Evolutionary conservation across 2,888 invertebrate species (phyloP).

Genomic region (Rhopalosiphum nymphaeae): DNA sequence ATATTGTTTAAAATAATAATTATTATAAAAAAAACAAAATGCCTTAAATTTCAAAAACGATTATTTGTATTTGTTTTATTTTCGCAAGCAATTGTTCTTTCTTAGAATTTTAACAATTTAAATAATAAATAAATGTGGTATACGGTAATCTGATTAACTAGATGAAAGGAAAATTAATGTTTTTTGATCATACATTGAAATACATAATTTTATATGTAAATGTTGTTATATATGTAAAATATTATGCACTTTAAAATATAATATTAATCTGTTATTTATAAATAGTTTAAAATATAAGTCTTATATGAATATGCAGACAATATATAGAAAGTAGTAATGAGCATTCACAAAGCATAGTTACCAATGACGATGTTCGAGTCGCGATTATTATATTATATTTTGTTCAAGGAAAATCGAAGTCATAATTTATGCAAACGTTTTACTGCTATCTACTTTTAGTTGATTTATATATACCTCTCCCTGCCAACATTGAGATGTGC

Average conservation of each 20-base stretch:
- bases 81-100: not conserved
- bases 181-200: not conserved
- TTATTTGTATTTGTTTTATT: not conserved
- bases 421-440: conserved; percentile 52
- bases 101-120: not conserved
- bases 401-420: conserved; percentile 31
- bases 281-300: not conserved
- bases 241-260: not conserved
- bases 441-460: conserved; percentile 48
- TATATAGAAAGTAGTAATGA: not conserved
- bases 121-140: not conserved
- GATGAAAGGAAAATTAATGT: not conserved
- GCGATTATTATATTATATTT: conserved; percentile 8
- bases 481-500: not conserved
- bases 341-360: not conserved
- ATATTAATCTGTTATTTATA: not conserved
- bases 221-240: not conserved
- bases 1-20: conserved; percentile 24
- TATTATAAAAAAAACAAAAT: not conserved
- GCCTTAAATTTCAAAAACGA: not conserved
- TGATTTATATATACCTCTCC: conserved; percentile 23
- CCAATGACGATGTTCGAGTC: not conserved
- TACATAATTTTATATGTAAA: not conserved
- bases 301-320: not conserved
- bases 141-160: not conserved